phyloP scores from a whole-genome alignment of 2,888 invertebrate species.

The Mechanitis messenoides region DNA sequence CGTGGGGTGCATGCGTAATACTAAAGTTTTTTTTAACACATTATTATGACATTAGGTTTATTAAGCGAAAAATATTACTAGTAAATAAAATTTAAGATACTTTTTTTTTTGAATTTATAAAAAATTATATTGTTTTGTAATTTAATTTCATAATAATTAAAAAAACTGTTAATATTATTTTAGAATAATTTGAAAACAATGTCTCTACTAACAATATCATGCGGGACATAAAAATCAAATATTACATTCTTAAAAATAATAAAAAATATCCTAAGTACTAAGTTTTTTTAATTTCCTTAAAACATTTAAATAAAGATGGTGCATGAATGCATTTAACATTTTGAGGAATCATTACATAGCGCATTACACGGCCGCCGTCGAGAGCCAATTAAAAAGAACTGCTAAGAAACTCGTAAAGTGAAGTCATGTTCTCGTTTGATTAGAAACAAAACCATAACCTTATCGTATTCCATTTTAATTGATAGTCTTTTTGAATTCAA shows the following conservation, averaged over 20 bases:
- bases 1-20: constrained; percentile 68
- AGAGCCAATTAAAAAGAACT: constrained; percentile 73
- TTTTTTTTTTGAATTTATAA: too few species aligned
- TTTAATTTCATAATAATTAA: too few species aligned
- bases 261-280: constrained; percentile 7
- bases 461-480: constrained; percentile 54
- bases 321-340: constrained; percentile 73
- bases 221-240: neutral
- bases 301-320: constrained; percentile 64
- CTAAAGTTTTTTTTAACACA: constrained; percentile 48
- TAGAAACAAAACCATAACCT: constrained; percentile 68
- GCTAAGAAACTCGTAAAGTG: constrained; percentile 69
- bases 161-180: too few species aligned
- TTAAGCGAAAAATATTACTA: constrained; percentile 21
- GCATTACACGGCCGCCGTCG: constrained; percentile 64
- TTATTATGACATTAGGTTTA: constrained; percentile 60
- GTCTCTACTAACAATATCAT: too few species aligned
- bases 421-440: constrained; percentile 71
- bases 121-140: too few species aligned
- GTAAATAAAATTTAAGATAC: constrained; percentile 10
- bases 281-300: constrained; percentile 42
- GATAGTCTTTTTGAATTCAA: constrained; percentile 44
- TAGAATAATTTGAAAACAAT: too few species aligned
- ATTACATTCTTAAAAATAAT: constrained; percentile 6
- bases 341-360: constrained; percentile 73